These are phyloP conservation scores for Dissostichus mawsoni DNA, from an alignment of 2,113 vertebrate genomes.

Conservation along the genomic window DNA sequence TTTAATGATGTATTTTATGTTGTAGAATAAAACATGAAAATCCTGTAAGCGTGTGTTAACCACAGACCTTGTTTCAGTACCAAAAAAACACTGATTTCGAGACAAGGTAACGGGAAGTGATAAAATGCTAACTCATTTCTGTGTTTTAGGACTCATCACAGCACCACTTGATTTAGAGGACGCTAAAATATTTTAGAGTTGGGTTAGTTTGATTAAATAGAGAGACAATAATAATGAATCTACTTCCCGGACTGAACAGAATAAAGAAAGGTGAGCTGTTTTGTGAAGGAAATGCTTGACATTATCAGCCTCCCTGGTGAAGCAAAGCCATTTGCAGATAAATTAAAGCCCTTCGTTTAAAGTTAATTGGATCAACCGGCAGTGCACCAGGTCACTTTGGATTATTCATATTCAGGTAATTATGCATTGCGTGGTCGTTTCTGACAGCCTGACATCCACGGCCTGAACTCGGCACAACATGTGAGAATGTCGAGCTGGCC, in stretches of 20 bases:
- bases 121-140: too few relatives aligned
- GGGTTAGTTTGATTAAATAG: not conserved
- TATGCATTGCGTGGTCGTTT: conserved; percentile 54
- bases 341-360: conserved; percentile 74
- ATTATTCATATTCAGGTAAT: conserved; percentile 79
- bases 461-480: conserved; percentile 36
- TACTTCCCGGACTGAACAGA: not conserved
- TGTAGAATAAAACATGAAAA: too few relatives aligned
- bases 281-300: conserved; percentile 58
- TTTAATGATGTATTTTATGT: too few relatives aligned
- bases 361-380: conserved; percentile 82
- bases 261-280: conserved; percentile 31
- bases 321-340: conserved; percentile 72
- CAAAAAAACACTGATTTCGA: too few relatives aligned
- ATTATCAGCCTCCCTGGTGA: conserved; percentile 71
- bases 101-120: too few relatives aligned
- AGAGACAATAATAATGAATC: not conserved
- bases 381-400: conserved; percentile 55
- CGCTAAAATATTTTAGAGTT: not conserved
- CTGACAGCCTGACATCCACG: conserved; percentile 41
- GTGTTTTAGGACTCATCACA: too few relatives aligned
- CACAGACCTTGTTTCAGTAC: too few relatives aligned
- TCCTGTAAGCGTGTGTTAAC: too few relatives aligned
- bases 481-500: conserved; percentile 54
- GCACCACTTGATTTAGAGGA: too few relatives aligned